These are phyloP conservation scores for Aphelocoma californica DNA, from an alignment of 2,797 vertebrate species.

Conservation along the genomic window DNA sequence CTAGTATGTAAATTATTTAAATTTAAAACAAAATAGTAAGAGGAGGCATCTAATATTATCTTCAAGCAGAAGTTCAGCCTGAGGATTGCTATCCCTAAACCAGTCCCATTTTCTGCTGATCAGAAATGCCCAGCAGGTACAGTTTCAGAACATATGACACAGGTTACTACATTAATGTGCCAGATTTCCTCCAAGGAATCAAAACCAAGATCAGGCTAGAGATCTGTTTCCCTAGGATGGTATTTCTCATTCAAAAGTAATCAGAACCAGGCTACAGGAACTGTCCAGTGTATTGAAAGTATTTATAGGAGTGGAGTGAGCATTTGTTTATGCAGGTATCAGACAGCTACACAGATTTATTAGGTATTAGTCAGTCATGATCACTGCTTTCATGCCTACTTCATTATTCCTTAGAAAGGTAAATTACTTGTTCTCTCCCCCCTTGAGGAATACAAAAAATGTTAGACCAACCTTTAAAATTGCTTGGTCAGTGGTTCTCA, in stretches of 20 bases:
- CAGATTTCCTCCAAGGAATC: neutral
- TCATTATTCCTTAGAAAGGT: conserved; percentile 62
- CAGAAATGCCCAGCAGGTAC: neutral
- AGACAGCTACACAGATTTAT: neutral
- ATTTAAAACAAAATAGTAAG: neutral
- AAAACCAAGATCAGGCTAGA: neutral
- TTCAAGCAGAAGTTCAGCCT: neutral
- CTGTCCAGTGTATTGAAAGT: neutral
- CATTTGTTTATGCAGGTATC: neutral
- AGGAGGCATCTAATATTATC: neutral
- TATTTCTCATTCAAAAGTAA: neutral
- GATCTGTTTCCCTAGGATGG: neutral
- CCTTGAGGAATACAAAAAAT: conserved; percentile 57
- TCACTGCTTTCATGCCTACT: conserved; percentile 48
- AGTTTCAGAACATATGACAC: neutral
- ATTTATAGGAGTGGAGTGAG: neutral
- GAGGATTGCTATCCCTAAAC: neutral
- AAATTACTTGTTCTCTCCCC: conserved; percentile 1
- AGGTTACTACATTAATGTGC: neutral
- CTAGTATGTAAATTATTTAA: neutral
- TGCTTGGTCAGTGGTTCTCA: conserved; percentile 73
- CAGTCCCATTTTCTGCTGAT: neutral
- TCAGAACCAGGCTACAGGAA: neutral
- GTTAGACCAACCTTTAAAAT: conserved; percentile 74
- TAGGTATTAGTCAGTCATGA: conserved; percentile 42